phyloP scores from a whole-genome alignment of 2,113 vertebrate species.

The Hippocampus guttulatus region DNA sequence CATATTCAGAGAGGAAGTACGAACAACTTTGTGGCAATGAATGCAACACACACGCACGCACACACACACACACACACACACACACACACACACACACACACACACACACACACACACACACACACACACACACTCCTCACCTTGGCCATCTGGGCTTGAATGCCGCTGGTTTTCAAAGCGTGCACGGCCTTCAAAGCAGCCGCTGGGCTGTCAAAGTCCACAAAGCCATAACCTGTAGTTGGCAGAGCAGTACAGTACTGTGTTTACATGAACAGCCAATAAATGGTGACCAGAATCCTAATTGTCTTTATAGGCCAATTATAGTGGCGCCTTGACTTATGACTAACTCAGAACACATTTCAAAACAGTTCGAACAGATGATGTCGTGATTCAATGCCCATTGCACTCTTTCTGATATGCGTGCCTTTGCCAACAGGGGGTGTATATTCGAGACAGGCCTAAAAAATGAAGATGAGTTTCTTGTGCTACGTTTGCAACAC shows the following conservation, averaged over 20 bases:
- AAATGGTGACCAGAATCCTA: background rate
- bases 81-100: slow-evolving; percentile 20
- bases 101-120: background rate
- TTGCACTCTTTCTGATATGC: too few species aligned
- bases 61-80: background rate
- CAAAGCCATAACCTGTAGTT: slow-evolving; percentile 92
- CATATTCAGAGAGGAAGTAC: slow-evolving; percentile 30
- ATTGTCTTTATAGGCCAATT: background rate
- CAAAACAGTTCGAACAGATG: too few species aligned
- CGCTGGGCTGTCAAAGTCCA: slow-evolving; percentile 96
- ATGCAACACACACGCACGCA: slow-evolving; percentile 5
- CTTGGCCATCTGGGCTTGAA: slow-evolving; percentile 99
- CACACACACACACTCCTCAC: slow-evolving; percentile 71
- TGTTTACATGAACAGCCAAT: background rate
- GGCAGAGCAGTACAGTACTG: slow-evolving; percentile 34
- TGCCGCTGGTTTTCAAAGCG: slow-evolving; percentile 92
- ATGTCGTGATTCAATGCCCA: too few species aligned
- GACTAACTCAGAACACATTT: background rate
- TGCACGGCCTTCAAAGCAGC: slow-evolving; percentile 97
- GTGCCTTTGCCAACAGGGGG: too few species aligned
- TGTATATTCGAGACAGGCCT: too few species aligned
- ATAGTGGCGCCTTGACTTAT: background rate
- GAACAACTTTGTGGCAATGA: slow-evolving; percentile 26
- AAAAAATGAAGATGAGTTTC: too few species aligned
- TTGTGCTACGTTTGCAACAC: too few species aligned